Conservation (phyloP, 2,888 invertebrate species). For the Parnassius apollo region DNA sequence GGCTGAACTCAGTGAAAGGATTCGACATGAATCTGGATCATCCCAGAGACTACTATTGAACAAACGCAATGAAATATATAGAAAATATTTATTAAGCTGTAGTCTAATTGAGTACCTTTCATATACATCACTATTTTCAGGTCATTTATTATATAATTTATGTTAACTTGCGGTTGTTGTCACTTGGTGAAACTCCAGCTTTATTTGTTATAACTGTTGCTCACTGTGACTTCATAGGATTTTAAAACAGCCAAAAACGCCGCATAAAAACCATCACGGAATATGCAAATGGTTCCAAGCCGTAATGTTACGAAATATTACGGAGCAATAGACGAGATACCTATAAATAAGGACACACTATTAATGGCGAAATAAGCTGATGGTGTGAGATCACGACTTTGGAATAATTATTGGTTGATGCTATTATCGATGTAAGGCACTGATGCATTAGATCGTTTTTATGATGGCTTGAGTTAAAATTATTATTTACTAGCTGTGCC, state of each 20-base stretch:
- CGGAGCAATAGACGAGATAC: slow-evolving; percentile 67
- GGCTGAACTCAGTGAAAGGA: slow-evolving; percentile 74
- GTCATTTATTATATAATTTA: slow-evolving; percentile 7
- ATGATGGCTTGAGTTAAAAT: slow-evolving; percentile 31
- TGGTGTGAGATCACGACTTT: slow-evolving; percentile 71
- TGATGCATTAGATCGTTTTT: slow-evolving; percentile 35
- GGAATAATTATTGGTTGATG: slow-evolving; percentile 60
- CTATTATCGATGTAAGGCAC: slow-evolving; percentile 58
- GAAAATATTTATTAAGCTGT: slow-evolving; percentile 15
- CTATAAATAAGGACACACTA: slow-evolving; percentile 74
- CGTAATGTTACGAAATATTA: slow-evolving; percentile 65
- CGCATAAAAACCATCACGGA: slow-evolving; percentile 58
- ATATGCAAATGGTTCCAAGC: slow-evolving; percentile 73
- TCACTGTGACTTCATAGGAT: slow-evolving; percentile 17
- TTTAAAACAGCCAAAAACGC: slow-evolving; percentile 35
- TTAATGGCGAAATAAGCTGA: slow-evolving; percentile 72
- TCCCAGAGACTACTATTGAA: slow-evolving; percentile 47
- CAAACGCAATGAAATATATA: slow-evolving; percentile 10
- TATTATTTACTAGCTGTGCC: too few species aligned
- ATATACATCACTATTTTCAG: slow-evolving; percentile 13
- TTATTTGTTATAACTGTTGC: slow-evolving; percentile 1
- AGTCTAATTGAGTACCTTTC: slow-evolving; percentile 13
- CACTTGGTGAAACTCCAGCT: too few species aligned
- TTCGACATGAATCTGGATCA: slow-evolving; percentile 72
- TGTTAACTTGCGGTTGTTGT: too few species aligned